Percentiles rank a stretch among this genome's conserved stretches.
phyloP scores from a whole-genome alignment of 2,888 invertebrate genomes.

The Caenorhabditis parvicauda region DNA sequence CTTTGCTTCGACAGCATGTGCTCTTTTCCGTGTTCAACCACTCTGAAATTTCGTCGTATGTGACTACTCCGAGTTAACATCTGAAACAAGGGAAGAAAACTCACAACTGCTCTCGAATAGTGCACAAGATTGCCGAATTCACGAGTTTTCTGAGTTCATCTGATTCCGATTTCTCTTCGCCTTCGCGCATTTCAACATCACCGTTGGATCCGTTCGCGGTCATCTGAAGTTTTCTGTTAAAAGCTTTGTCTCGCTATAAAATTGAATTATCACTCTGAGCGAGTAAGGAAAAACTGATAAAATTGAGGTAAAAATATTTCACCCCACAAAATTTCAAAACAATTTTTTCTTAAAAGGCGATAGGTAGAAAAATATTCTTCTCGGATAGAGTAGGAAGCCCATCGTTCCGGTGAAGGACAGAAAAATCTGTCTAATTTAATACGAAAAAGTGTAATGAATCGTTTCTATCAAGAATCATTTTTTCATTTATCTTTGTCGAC shows the following conservation, averaged over 20 bases:
- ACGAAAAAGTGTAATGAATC: no score
- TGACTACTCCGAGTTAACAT: neutral
- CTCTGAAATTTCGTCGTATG: constrained; percentile 9
- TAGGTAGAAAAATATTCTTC: no score
- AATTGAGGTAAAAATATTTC: neutral
- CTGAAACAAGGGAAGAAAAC: neutral
- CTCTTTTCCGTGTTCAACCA: constrained; percentile 26
- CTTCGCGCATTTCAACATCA: neutral
- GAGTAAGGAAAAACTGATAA: no score
- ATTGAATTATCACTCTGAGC: no score
- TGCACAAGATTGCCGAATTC: constrained; percentile 30
- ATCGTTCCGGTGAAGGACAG: no score
- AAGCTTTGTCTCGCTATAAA: no score
- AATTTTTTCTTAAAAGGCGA: neutral
- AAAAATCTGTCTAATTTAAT: no score
- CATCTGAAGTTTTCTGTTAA: no score
- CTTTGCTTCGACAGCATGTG: constrained; percentile 29
- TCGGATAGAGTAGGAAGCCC: no score
- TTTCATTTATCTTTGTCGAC: no score
- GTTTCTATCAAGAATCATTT: no score
- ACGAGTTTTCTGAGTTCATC: constrained; percentile 19
- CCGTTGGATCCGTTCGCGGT: no score
- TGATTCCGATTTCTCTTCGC: neutral
- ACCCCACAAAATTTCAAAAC: neutral
- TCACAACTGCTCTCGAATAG: constrained; percentile 26